These are phyloP conservation scores for Sisyra nigra DNA, from an alignment of 2,888 invertebrate species.

Conservation along the genomic window DNA sequence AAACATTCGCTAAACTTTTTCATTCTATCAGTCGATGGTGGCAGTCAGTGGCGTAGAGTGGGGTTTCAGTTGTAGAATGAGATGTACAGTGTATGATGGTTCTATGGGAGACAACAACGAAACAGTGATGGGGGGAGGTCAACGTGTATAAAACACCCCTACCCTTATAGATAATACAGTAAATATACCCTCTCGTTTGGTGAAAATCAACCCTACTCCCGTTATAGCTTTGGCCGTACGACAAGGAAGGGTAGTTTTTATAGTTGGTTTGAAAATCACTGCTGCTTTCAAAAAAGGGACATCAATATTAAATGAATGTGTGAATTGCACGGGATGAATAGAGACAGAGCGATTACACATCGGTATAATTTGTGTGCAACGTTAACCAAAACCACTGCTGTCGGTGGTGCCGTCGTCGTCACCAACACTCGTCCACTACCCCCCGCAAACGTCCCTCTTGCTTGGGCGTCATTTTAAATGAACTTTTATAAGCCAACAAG, in stretches of 20 bases:
- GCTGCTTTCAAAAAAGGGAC: conserved; percentile 13
- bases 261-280: conserved; percentile 21
- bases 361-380: conserved; percentile 1
- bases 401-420: background rate
- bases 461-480: conserved; percentile 3
- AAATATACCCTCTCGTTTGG: conserved; percentile 12
- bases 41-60: too few relatives aligned
- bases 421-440: background rate
- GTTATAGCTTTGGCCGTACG: conserved; percentile 12
- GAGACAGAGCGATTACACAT: background rate
- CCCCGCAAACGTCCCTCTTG: background rate
- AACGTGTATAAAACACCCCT: conserved; percentile 22
- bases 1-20: too few relatives aligned
- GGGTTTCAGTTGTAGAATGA: too few relatives aligned
- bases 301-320: conserved; percentile 9
- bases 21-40: too few relatives aligned
- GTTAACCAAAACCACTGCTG: background rate
- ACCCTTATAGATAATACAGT: conserved; percentile 13
- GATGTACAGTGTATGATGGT: too few relatives aligned
- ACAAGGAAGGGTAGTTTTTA: conserved; percentile 30
- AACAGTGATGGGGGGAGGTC: conserved; percentile 13
- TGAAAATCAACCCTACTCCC: conserved; percentile 3
- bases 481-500: conserved; percentile 8
- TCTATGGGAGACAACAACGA: too few relatives aligned
- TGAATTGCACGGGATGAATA: conserved; percentile 5